Conservation (phyloP, 2,797 vertebrate species). For the Macropodus opercularis region DNA sequence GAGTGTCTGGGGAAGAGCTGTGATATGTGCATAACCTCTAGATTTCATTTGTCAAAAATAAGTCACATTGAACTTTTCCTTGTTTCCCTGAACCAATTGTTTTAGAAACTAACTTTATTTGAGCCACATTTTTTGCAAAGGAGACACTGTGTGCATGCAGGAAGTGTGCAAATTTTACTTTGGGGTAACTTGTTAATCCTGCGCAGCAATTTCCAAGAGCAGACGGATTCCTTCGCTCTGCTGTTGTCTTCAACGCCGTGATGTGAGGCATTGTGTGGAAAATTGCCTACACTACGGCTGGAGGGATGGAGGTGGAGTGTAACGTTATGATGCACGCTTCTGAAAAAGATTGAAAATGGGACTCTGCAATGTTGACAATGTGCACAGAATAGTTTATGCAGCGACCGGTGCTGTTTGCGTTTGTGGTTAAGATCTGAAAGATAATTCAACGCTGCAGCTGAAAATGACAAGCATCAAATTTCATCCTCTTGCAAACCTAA, state of each 20-base stretch:
- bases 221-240: slow-evolving; percentile 25
- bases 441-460: slow-evolving; percentile 26
- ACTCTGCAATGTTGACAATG: slow-evolving; percentile 55
- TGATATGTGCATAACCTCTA: not conserved
- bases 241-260: slow-evolving; percentile 55
- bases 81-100: slow-evolving; percentile 9
- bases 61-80: not conserved
- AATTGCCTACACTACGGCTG: slow-evolving; percentile 54
- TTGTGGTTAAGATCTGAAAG: slow-evolving; percentile 24
- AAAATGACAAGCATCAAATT: slow-evolving; percentile 23
- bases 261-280: slow-evolving; percentile 61
- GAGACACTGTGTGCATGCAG: slow-evolving; percentile 6
- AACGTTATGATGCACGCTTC: slow-evolving; percentile 45
- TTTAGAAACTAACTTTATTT: slow-evolving; percentile 4
- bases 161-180: slow-evolving; percentile 24
- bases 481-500: slow-evolving; percentile 3
- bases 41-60: slow-evolving; percentile 8
- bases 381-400: slow-evolving; percentile 36
- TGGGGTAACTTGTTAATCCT: slow-evolving; percentile 24
- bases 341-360: slow-evolving; percentile 63
- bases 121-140: not conserved
- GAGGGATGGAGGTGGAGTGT: slow-evolving; percentile 11
- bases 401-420: slow-evolving; percentile 4
- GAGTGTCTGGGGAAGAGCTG: too few relatives aligned
- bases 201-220: slow-evolving; percentile 28